A percentile compares a stretch with the other conserved stretches of the same genome.
These are phyloP conservation scores for Acleris cristana DNA, from an alignment of 2,888 invertebrate genomes.

Conservation along the genomic window DNA sequence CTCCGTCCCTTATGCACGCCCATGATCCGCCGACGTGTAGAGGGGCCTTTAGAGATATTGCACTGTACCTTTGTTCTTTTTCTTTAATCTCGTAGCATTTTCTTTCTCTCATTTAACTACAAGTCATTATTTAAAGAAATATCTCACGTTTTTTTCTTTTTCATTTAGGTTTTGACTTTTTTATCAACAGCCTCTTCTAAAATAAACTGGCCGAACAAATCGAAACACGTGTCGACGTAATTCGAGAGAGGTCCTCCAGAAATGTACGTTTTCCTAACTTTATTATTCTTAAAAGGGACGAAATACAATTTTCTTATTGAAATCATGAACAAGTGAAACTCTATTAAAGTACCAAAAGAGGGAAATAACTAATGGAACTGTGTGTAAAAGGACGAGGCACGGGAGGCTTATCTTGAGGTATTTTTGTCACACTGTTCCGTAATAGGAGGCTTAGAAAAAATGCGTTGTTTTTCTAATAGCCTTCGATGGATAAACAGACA, in stretches of 20 bases:
- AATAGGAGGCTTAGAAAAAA: not conserved
- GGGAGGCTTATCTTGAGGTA: slow-evolving; percentile 26
- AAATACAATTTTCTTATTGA: slow-evolving; percentile 37
- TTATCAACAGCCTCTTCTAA: not conserved
- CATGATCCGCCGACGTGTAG: no score
- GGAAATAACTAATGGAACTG: slow-evolving; percentile 37
- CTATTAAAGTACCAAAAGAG: slow-evolving; percentile 37
- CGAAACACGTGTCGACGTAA: no score
- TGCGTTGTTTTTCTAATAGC: no score
- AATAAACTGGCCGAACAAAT: not conserved
- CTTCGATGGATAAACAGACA: no score
- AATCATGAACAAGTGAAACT: slow-evolving; percentile 34
- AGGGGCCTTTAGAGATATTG: no score
- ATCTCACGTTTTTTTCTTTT: no score
- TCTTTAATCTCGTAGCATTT: no score
- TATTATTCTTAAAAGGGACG: slow-evolving; percentile 33
- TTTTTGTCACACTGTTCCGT: slow-evolving; percentile 23
- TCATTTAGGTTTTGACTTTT: no score
- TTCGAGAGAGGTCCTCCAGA: not conserved
- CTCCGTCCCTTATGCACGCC: no score
- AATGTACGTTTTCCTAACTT: slow-evolving; percentile 24
- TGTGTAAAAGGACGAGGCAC: slow-evolving; percentile 32
- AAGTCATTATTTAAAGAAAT: no score
- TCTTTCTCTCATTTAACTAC: no score
- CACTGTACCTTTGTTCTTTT: no score